phyloP scores from a whole-genome alignment of 2,888 invertebrate genomes.

The Carabus problematicus region DNA sequence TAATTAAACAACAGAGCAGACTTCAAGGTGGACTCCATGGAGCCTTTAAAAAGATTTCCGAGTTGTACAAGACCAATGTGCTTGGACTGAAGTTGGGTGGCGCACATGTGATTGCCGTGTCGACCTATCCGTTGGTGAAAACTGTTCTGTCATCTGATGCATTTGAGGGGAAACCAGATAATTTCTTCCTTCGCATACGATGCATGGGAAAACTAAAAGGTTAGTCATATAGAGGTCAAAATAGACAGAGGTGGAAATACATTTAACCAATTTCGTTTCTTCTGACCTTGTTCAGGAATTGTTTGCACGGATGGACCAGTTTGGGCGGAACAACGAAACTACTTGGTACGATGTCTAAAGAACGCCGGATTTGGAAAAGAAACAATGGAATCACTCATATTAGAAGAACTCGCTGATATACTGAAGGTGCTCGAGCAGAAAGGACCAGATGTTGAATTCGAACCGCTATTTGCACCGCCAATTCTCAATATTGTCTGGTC shows the following conservation, averaged over 20 bases:
- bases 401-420: conserved; percentile 61
- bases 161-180: conserved; percentile 71
- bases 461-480: conserved; percentile 63
- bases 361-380: conserved; percentile 70
- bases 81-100: conserved; percentile 66
- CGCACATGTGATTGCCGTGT: conserved; percentile 63
- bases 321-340: conserved; percentile 73
- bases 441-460: conserved; percentile 57
- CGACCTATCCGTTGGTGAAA: conserved; percentile 62
- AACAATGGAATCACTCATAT: conserved; percentile 64
- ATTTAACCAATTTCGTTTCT: too few relatives aligned
- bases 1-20: conserved; percentile 54
- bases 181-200: conserved; percentile 68
- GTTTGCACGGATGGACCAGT: conserved; percentile 72
- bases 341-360: conserved; percentile 69
- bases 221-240: too few relatives aligned
- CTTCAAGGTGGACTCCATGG: conserved; percentile 62
- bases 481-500: conserved; percentile 75
- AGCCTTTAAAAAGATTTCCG: conserved; percentile 60
- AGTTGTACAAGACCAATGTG: conserved; percentile 62
- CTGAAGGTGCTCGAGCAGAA: conserved; percentile 57
- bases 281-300: too few relatives aligned
- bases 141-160: conserved; percentile 65
- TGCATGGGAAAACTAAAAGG: conserved; percentile 69
- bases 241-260: too few relatives aligned